Evolutionary conservation across 2,888 invertebrate genomes (phyloP).

Genomic region (Agrotis ipsilon): DNA sequence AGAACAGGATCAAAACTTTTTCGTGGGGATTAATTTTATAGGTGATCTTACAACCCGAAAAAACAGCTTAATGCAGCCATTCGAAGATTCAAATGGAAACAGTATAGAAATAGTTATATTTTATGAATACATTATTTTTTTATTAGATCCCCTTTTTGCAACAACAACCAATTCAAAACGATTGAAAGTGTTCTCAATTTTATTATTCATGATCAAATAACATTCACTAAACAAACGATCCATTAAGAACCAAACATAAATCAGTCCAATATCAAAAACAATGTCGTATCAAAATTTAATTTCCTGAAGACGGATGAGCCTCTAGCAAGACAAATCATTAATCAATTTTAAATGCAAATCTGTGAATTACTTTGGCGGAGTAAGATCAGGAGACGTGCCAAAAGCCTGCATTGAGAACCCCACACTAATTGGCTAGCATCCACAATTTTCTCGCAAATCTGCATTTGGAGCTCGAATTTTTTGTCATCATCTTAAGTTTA

Average conservation of each 20-base stretch:
- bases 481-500: conserved; percentile 9
- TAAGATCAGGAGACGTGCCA: conserved; percentile 54
- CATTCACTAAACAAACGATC: conserved; percentile 20
- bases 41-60: too few relatives aligned
- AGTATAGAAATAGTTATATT: too few relatives aligned
- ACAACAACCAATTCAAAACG: background rate
- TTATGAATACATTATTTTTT: too few relatives aligned
- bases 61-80: too few relatives aligned
- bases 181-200: background rate
- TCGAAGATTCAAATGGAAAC: too few relatives aligned
- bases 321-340: conserved; percentile 62
- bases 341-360: conserved; percentile 66
- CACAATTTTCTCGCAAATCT: conserved; percentile 55
- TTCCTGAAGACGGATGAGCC: conserved; percentile 55
- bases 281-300: conserved; percentile 56
- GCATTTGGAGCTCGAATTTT: conserved; percentile 27
- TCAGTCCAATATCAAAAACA: conserved; percentile 40
- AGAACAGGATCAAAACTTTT: too few relatives aligned
- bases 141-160: too few relatives aligned
- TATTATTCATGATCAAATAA: background rate
- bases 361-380: conserved; percentile 49
- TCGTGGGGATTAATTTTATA: too few relatives aligned
- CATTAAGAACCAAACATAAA: conserved; percentile 24
- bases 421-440: conserved; percentile 57
- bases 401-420: conserved; percentile 49